Conservation (phyloP, 2,797 vertebrate genomes). For the Luscinia megarhynchos region DNA sequence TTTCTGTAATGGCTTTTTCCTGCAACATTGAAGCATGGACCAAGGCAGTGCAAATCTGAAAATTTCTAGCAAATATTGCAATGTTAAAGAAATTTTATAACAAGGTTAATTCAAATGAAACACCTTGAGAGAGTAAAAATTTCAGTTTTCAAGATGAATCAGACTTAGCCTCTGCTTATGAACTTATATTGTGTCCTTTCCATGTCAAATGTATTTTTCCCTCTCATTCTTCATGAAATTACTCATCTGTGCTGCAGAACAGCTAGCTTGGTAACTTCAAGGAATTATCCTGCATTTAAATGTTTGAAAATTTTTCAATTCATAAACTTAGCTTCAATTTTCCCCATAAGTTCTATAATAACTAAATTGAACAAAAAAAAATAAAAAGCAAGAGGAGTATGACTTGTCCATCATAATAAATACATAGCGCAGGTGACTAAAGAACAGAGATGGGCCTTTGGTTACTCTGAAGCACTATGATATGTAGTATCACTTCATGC, state of each 20-base stretch:
- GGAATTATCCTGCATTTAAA: neutral
- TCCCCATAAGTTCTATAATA: neutral
- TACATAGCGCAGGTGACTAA: neutral
- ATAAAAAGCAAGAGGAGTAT: neutral
- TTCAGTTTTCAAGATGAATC: neutral
- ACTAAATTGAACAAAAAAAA: constrained; percentile 4
- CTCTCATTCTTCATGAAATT: neutral
- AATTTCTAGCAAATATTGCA: neutral
- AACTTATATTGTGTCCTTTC: neutral
- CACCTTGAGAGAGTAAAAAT: neutral
- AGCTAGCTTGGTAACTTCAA: neutral
- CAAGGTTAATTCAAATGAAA: neutral
- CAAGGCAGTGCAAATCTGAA: neutral
- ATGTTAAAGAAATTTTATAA: neutral
- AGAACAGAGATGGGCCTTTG: neutral
- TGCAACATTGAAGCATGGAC: neutral
- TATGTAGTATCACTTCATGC: neutral
- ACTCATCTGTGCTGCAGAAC: neutral
- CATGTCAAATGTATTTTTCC: neutral
- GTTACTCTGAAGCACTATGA: neutral
- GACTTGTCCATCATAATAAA: neutral
- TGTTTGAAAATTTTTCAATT: neutral
- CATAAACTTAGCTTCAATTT: neutral
- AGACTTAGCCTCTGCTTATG: neutral
- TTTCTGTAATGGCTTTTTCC: neutral